Evolutionary conservation across 2,888 invertebrate genomes (phyloP), one percentile per base, ranked within the genome.

Genomic region (Melinaea menophilus): DNA sequence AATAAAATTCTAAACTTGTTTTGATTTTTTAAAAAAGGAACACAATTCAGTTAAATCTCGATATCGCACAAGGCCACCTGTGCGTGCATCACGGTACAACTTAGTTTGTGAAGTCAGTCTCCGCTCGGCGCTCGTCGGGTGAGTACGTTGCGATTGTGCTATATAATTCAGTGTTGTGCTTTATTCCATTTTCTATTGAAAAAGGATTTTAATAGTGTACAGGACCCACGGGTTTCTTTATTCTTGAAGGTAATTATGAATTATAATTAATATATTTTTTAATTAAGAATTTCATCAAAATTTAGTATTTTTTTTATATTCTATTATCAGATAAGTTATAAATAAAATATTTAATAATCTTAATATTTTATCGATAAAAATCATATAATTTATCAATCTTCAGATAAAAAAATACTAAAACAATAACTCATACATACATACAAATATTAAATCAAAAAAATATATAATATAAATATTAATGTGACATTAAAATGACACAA

Each of bases 51-150:
- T 84, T 82, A 81, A 80, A 85, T 86, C 85, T 84, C 75, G 78
- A 80, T 81, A 82, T 80, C 82, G 84, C 82, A 84, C 81, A 80
- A 80, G 80, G 80, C 76, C 78, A 76, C 72, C 73, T 74, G 70
- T 80, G 78, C 76, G 67, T 70, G 79, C 82, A 80, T 70, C 75
- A 62, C 64, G 63, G 64, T 62, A 64, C 63, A 56, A 68, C 69
- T 58, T 57, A 60, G 62, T 64, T 60, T 55, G 56, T 62, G 56
- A 65, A 68, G 69, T 71, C 82, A 86, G 87, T 86, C 70, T 64
- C 69, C 72, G 72, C 77, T 77, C 79, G 73, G 75, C 78, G 69
- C 72, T 70, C 73, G 76, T 60, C 65, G 56, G 57, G 73, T 45
- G 59, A 57, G 72, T 48, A 71, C 72, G 75, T 69, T 64, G 69